Evolutionary conservation across 2,113 vertebrate genomes (phyloP).

Genomic region (Anoura caudifer): DNA sequence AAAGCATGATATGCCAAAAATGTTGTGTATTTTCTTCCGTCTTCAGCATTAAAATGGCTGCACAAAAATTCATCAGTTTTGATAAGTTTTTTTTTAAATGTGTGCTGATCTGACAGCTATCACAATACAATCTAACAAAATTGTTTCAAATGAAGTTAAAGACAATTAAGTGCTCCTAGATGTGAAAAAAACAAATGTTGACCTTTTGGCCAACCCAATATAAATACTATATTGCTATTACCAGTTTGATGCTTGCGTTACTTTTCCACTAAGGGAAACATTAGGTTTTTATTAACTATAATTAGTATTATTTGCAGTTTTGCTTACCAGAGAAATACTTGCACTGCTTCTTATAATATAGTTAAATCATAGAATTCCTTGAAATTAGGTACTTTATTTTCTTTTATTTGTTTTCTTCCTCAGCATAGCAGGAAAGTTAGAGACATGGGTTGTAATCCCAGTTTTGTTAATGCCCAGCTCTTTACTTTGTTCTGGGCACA

Average conservation of each 20-base stretch:
- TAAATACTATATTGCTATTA: constrained; percentile 16
- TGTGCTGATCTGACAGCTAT: no score
- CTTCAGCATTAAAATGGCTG: no score
- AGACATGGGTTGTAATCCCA: neutral
- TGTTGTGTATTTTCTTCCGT: no score
- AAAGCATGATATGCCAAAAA: no score
- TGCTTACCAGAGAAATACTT: constrained; percentile 15
- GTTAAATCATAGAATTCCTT: constrained; percentile 15
- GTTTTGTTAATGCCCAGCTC: neutral
- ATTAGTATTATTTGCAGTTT: neutral
- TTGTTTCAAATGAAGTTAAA: no score
- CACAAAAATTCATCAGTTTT: no score
- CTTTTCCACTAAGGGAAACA: constrained; percentile 23
- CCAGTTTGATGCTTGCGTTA: neutral
- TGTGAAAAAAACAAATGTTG: no score
- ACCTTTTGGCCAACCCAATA: neutral
- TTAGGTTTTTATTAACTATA: constrained; percentile 25
- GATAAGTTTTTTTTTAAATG: no score
- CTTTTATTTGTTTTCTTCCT: neutral
- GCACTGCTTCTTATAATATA: neutral
- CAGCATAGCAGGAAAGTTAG: neutral
- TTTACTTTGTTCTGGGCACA: neutral
- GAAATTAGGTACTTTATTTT: neutral
- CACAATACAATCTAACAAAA: no score
- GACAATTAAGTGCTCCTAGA: no score